Conservation (phyloP, 2,113 vertebrate species). For the Accipiter cooperii region DNA sequence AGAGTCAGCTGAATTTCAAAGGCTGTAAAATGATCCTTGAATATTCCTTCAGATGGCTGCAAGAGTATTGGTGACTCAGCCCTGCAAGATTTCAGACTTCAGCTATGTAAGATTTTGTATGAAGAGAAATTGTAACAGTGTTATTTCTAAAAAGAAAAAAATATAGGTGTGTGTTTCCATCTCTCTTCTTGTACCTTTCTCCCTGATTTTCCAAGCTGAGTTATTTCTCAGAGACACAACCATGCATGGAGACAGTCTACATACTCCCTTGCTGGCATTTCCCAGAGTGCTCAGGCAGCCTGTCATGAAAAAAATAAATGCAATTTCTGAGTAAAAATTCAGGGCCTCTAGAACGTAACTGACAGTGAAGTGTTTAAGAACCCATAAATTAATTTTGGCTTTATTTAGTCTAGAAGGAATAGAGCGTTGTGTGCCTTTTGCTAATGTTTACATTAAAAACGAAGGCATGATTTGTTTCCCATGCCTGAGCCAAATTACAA, state of each 20-base stretch:
- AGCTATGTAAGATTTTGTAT: not conserved
- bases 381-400: not conserved
- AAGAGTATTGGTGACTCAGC: not conserved
- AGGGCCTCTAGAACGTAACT: not conserved
- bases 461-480: not conserved
- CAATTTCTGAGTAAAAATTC: not conserved
- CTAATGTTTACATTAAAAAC: not conserved
- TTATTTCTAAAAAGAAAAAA: not conserved
- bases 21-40: not conserved
- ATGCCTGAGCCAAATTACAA: not conserved
- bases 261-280: not conserved
- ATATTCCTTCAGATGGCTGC: not conserved
- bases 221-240: not conserved
- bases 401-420: constrained; percentile 9
- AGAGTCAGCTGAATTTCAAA: not conserved
- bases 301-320: not conserved
- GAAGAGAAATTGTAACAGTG: not conserved
- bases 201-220: not conserved
- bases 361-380: not conserved
- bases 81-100: not conserved
- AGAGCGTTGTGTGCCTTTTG: not conserved
- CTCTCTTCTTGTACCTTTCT: not conserved
- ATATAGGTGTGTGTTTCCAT: not conserved
- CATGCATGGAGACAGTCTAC: not conserved
- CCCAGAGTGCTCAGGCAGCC: not conserved